Percentiles rank a stretch among this genome's conserved stretches.
These are phyloP conservation scores for Boleophthalmus pectinirostris DNA, from an alignment of 2,113 vertebrate species.

Conservation along the genomic window DNA sequence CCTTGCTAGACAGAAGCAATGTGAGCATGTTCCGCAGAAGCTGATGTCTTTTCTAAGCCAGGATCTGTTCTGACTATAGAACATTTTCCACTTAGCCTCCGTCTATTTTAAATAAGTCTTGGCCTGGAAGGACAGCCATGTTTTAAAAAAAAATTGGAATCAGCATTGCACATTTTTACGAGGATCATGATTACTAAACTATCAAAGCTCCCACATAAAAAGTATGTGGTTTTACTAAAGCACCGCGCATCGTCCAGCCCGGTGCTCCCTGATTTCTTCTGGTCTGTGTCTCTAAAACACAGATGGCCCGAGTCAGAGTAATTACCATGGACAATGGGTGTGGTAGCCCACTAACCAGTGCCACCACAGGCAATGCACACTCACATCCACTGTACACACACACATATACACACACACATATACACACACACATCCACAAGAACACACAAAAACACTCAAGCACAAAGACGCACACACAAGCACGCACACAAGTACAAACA, in stretches of 20 bases:
- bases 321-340: conserved; percentile 74
- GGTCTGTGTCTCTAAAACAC: conserved; percentile 47
- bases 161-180: neutral
- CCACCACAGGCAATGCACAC: conserved; percentile 57
- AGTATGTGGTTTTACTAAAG: conserved; percentile 16
- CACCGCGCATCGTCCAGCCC: conserved; percentile 33
- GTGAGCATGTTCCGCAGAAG: neutral
- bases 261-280: conserved; percentile 43
- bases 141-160: neutral
- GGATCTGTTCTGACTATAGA: neutral
- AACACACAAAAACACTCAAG: neutral
- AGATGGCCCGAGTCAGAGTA: conserved; percentile 70
- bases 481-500: conserved; percentile 23
- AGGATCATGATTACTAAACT: neutral
- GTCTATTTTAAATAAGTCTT: neutral
- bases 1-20: neutral
- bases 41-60: neutral
- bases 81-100: neutral
- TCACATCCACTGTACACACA: conserved; percentile 44
- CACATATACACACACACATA: no score
- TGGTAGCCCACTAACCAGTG: conserved; percentile 69
- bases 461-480: conserved; percentile 52
- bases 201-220: conserved; percentile 9
- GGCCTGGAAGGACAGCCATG: neutral
- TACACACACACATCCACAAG: no score